A percentile compares a stretch with the other conserved stretches of the same genome.
Evolutionary conservation across 2,797 vertebrate species (phyloP).

Genomic region (Acanthurus tractus): DNA sequence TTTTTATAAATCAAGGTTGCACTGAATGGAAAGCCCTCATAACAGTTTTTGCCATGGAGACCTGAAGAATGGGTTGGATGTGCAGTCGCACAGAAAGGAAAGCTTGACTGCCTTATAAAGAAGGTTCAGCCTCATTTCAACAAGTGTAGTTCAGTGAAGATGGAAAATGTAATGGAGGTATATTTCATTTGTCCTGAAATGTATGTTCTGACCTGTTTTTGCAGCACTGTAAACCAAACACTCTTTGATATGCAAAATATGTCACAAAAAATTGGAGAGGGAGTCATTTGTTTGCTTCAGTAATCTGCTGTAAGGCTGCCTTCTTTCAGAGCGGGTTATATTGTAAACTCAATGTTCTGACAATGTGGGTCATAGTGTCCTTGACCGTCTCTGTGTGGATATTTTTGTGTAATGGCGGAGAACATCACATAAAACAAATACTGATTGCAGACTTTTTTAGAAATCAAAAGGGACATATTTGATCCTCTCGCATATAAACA

Average conservation of each 20-base stretch:
- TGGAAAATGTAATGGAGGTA: not conserved
- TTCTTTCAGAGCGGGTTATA: not conserved
- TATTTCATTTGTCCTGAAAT: not conserved
- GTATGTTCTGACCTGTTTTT: not conserved
- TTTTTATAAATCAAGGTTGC: constrained; percentile 61
- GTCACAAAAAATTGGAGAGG: not conserved
- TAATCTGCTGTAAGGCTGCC: not conserved
- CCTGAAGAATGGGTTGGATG: constrained; percentile 38
- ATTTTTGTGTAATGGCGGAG: not conserved
- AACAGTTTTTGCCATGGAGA: constrained; percentile 30
- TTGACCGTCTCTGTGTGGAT: not conserved
- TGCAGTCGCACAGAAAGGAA: constrained; percentile 13
- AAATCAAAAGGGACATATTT: not conserved
- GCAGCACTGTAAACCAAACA: not conserved
- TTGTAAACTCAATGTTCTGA: not conserved
- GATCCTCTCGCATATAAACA: too few relatives aligned
- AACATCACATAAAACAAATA: too few relatives aligned
- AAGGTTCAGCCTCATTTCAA: constrained; percentile 33
- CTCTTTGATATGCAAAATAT: not conserved
- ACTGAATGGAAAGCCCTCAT: constrained; percentile 36
- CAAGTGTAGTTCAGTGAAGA: constrained; percentile 2
- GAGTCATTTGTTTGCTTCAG: not conserved
- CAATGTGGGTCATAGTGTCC: not conserved
- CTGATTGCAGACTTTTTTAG: too few relatives aligned
- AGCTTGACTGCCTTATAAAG: constrained; percentile 37